A percentile compares a stretch with the other conserved stretches of the same genome.
These are phyloP conservation scores for Solea senegalensis DNA, from an alignment of 2,113 vertebrate species.

Conservation along the genomic window DNA sequence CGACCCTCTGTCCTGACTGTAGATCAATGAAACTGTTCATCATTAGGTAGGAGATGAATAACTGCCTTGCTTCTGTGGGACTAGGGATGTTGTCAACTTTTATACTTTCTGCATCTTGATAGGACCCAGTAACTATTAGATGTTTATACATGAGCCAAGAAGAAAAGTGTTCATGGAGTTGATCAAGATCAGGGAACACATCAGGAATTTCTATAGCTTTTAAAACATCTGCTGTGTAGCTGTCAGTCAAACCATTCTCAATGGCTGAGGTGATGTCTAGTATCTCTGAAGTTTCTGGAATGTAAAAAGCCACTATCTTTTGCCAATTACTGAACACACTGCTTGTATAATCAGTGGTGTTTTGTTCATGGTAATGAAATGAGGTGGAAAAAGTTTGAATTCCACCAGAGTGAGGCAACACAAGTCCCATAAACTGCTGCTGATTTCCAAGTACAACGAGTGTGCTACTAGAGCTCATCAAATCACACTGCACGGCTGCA, in stretches of 20 bases:
- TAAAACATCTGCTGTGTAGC: constrained; percentile 82
- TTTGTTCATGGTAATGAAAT: constrained; percentile 79
- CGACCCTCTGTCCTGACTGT: constrained; percentile 85
- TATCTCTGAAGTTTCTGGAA: constrained; percentile 91
- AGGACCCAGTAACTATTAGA: constrained; percentile 74
- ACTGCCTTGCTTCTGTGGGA: constrained; percentile 82
- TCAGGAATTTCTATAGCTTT: constrained; percentile 87
- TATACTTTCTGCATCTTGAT: constrained; percentile 55
- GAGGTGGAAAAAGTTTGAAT: constrained; percentile 85
- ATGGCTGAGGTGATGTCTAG: constrained; percentile 83
- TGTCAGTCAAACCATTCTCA: constrained; percentile 84
- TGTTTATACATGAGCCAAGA: constrained; percentile 88
- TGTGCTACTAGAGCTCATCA: constrained; percentile 90
- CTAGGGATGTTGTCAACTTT: constrained; percentile 54
- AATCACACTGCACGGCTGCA: constrained; percentile 91
- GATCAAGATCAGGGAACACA: constrained; percentile 83
- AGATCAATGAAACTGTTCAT: constrained; percentile 94
- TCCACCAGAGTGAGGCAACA: constrained; percentile 90
- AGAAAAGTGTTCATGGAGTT: constrained; percentile 82
- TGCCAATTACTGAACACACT: constrained; percentile 84
- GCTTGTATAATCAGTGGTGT: constrained; percentile 83
- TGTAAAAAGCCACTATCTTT: constrained; percentile 93
- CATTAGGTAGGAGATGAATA: constrained; percentile 92
- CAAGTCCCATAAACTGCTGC: constrained; percentile 88
- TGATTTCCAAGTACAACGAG: constrained; percentile 89